Evolutionary conservation across 2,113 vertebrate genomes (phyloP), one percentile per base, ranked within the genome.

Genomic region (Clinocottus analis): DNA sequence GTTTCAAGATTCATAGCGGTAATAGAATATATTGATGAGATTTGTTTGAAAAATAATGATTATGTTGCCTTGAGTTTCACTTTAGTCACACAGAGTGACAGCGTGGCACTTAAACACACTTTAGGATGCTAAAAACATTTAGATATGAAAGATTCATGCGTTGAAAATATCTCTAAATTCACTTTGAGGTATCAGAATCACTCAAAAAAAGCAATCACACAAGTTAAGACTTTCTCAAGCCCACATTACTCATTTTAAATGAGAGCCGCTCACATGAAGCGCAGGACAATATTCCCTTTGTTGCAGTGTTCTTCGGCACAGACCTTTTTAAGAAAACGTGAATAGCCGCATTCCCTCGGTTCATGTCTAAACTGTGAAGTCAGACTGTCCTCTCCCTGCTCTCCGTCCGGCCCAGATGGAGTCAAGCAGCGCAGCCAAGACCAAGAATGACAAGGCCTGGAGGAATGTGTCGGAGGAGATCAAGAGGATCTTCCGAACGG

Each of bases 391-490:
- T 87, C 75, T 85, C 72, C 45, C 81, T 73, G 66, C 35, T 56
- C 60, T 25, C 59, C 37, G 51, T 79, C 80, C 72, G 75, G 86
- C 77, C 82, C 87, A 99, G 97, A 96, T 95, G 94, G 97, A 97
- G 90, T 93, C 97, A 45, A 93, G 96, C 91, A 94, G 87, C 82
- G 93, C 87, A 77, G 92, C 95, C 79, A 97, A 93, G 83, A 89
- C 95, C 71, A 82, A 95, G 89, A 96, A 94, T 59, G 96, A 96
- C 93, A 97, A 93, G 91, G 96, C 96, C 76, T 99, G 98, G 98
- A 95, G 95, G 92, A 96, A 96, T 33, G 92, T 97, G 94, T 96
- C 97, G 41, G 96, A 98, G 89, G 98, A 99, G 88, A 98, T 99
- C 90, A 99, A 99, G 94, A 95, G 90, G 87, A 96, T 98, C 93